phyloP scores from a whole-genome alignment of 2,797 vertebrate species.

The Danio tinwini region DNA sequence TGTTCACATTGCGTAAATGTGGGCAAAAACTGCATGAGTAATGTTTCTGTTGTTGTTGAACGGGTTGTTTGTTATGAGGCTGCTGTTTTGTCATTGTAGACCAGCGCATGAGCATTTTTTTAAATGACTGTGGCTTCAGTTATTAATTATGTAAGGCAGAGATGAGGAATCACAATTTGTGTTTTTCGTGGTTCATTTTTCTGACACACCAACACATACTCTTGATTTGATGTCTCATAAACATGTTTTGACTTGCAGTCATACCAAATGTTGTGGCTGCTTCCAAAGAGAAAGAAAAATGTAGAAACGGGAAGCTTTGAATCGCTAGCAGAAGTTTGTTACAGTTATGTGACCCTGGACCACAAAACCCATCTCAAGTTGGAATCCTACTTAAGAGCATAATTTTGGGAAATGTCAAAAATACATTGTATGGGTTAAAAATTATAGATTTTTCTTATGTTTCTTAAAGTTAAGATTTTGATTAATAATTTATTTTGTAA shows the following conservation, averaged over 20 bases:
- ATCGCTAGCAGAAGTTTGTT: not conserved
- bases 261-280: not conserved
- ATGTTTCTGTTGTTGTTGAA: not conserved
- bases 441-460: too few species aligned
- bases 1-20: not conserved
- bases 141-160: not conserved
- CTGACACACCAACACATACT: not conserved
- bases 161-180: not conserved
- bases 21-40: not conserved
- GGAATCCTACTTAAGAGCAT: too few species aligned
- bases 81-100: not conserved
- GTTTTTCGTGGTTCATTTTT: not conserved
- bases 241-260: conserved; percentile 43
- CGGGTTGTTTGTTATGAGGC: conserved; percentile 17
- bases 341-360: too few species aligned
- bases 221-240: not conserved
- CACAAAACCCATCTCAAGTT: too few species aligned
- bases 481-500: too few species aligned
- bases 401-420: too few species aligned
- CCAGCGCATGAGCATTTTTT: not conserved
- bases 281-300: not conserved
- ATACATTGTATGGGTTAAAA: too few species aligned
- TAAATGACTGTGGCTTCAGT: not conserved
- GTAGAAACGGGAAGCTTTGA: not conserved
- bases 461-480: too few species aligned